Conservation (phyloP, 2,888 invertebrate genomes). For the Mellilla xanthometata region DNA sequence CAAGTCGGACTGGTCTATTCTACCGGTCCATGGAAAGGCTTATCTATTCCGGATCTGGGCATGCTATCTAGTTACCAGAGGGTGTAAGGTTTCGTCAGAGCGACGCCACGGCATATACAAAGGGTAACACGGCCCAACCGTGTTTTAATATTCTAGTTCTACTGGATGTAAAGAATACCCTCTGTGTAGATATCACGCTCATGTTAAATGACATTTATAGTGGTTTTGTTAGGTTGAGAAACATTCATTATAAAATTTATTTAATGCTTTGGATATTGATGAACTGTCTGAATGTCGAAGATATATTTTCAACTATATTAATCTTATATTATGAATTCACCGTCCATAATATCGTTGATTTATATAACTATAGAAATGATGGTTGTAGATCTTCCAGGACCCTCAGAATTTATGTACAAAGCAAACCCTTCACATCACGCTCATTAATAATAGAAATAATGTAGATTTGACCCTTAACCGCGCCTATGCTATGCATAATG, state of each 20-base stretch:
- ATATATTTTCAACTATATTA: too few relatives aligned
- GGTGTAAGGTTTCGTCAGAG: conserved; percentile 62
- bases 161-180: conserved; percentile 54
- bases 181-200: conserved; percentile 24
- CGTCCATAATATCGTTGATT: too few relatives aligned
- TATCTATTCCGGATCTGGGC: conserved; percentile 53
- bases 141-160: conserved; percentile 42
- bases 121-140: conserved; percentile 39
- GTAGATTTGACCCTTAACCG: conserved; percentile 13
- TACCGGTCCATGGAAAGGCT: conserved; percentile 34
- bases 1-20: conserved; percentile 39
- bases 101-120: conserved; percentile 51
- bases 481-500: conserved; percentile 32
- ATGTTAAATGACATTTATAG: conserved; percentile 21
- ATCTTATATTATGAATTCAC: too few relatives aligned
- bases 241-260: too few relatives aligned
- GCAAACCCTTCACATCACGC: conserved; percentile 22
- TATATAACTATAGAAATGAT: too few relatives aligned
- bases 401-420: not conserved
- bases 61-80: conserved; percentile 55
- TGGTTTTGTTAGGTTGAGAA: not conserved
- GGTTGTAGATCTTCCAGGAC: not conserved
- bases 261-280: too few relatives aligned
- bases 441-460: conserved; percentile 19
- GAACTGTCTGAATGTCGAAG: too few relatives aligned